These are phyloP conservation scores for Heliocidaris erythrogramma DNA, from an alignment of 35 echinoderm and acorn worm genomes.

Conservation along the genomic window DNA sequence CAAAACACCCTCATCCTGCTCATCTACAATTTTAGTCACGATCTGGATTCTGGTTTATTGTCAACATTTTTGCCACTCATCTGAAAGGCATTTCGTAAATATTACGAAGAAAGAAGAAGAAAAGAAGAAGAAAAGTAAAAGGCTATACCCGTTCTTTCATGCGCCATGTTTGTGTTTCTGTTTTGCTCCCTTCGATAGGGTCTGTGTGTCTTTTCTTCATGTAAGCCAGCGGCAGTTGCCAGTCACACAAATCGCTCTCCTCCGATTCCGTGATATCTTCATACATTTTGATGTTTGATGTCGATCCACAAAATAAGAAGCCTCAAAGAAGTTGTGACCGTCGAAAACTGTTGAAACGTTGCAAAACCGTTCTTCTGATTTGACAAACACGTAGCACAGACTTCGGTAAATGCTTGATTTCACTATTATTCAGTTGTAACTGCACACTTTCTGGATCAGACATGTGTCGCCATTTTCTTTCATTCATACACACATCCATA, in stretches of 20 bases:
- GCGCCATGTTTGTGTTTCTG: slow-evolving; percentile 98
- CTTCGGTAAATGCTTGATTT: not conserved
- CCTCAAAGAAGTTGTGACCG: not conserved
- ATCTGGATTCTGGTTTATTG: too few species aligned
- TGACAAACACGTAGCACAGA: not conserved
- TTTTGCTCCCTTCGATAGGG: slow-evolving; percentile 83
- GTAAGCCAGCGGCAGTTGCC: slow-evolving; percentile 94
- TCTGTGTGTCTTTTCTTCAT: slow-evolving; percentile 99
- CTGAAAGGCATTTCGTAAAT: too few species aligned
- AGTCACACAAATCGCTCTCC: slow-evolving; percentile 95
- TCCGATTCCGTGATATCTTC: slow-evolving; percentile 92
- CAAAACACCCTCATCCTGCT: too few species aligned
- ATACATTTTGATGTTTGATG: slow-evolving; percentile 62
- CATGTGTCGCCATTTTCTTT: slow-evolving; percentile 6
- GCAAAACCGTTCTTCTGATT: not conserved
- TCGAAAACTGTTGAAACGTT: not conserved
- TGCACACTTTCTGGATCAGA: not conserved
- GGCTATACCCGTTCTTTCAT: slow-evolving; percentile 95
- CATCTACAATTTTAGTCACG: too few species aligned
- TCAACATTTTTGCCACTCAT: too few species aligned
- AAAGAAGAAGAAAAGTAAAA: not conserved
- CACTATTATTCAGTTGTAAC: not conserved
- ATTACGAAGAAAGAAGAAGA: too few species aligned
- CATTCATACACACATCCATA: not conserved
- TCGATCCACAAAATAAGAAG: not conserved